Evolutionary conservation across 2,888 invertebrate genomes (phyloP), one percentile per base, ranked within the genome.

Genomic region (Thyatira batis): DNA sequence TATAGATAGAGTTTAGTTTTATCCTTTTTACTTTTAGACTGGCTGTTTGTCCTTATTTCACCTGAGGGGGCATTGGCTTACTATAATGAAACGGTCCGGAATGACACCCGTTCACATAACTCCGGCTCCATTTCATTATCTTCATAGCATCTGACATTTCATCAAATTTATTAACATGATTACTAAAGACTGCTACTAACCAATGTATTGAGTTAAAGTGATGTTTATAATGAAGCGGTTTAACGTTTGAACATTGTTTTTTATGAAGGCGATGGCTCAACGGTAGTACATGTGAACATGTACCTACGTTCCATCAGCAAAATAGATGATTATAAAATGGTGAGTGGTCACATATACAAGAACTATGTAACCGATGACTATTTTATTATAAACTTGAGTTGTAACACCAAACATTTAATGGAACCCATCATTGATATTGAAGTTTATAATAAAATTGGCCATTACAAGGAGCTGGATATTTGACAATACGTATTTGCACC

Each of bases 291-390:
- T 87, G 97, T 98, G 94, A 98, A 98, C 96, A 95, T 98, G 94
- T 97, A 95, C 93, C 96, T 98, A 76, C 96, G 98, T 87, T 98
- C 98, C 94, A 98, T 98, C 95, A 98, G 98, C 95, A 97, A 98
- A 96, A 98, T 98, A 94, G 97, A 98, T 94, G 98, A 98, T 96
- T 98, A 98, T 93, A 97, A 97, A 94, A 98, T 98, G 98, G 98
- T 98, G 96, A 97, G 97, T 97, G 80, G 11, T 45, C 49, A 52
- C 39, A 50, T 63, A 64, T 20, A 28, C 27, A 17, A 10, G 17
- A 48, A 28, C 56, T 54, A 63, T 67, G 65, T 71, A 59, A 59
- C 52, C 53, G 23, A 61, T 63, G 61, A 67, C 77, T 75, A 68
- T 87, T 88, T 86, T 89, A 87, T 89, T 87, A 83, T 84, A 80